Conservation (phyloP, 2,797 vertebrate species). For the Lophius americanus region DNA sequence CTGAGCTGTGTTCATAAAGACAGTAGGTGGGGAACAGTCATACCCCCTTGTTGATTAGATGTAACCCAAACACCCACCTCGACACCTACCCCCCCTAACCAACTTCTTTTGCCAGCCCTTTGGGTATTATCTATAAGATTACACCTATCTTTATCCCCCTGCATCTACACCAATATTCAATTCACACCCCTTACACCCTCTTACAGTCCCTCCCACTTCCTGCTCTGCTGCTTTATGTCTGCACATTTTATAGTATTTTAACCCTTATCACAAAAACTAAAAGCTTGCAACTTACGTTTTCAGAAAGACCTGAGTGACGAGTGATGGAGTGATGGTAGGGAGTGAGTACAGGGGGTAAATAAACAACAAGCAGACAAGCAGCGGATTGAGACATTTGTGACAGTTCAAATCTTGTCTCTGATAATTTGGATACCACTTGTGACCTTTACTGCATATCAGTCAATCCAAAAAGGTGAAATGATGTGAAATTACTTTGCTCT, state of each 20-base stretch:
- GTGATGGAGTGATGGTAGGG: constrained; percentile 34
- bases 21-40: constrained; percentile 53
- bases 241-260: constrained; percentile 5
- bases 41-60: constrained; percentile 68
- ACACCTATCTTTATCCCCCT: constrained; percentile 62
- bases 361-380: constrained; percentile 20
- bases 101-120: constrained; percentile 66
- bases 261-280: constrained; percentile 5
- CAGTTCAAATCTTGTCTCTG: constrained; percentile 11
- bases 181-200: constrained; percentile 50
- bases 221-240: constrained; percentile 31
- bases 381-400: constrained; percentile 13
- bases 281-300: constrained; percentile 43
- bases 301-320: constrained; percentile 49
- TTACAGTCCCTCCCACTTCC: constrained; percentile 21
- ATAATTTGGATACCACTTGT: constrained; percentile 26
- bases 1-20: constrained; percentile 63
- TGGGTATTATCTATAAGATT: constrained; percentile 69
- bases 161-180: constrained; percentile 58
- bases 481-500: constrained; percentile 7
- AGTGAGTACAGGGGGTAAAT: constrained; percentile 3
- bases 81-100: constrained; percentile 49
- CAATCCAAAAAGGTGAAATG: constrained; percentile 13
- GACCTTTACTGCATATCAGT: constrained; percentile 27
- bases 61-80: constrained; percentile 51